These are phyloP conservation scores for Eurois occulta DNA, from an alignment of 2,888 invertebrate genomes.

Conservation along the genomic window DNA sequence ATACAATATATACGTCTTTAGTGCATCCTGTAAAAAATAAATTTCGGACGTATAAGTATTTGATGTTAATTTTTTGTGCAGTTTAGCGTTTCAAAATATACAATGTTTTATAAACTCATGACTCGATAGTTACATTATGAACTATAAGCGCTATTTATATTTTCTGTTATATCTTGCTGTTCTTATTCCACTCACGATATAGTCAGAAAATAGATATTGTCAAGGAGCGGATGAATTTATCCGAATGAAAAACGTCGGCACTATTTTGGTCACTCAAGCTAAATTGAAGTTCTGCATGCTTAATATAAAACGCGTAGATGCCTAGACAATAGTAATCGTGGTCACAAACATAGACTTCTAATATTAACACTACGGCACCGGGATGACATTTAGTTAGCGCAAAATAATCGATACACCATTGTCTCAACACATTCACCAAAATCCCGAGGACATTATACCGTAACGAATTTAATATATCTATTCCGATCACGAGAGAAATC, in stretches of 20 bases:
- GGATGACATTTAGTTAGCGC: constrained; percentile 90
- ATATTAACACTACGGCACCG: constrained; percentile 90
- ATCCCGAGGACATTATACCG: constrained; percentile 79
- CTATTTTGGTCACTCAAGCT: constrained; percentile 88
- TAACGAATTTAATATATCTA: constrained; percentile 69
- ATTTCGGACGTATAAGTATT: constrained; percentile 13
- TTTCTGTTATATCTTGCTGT: constrained; percentile 66
- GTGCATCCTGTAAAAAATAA: constrained; percentile 27
- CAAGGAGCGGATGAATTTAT: constrained; percentile 80
- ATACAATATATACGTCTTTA: constrained; percentile 5
- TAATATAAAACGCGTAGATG: constrained; percentile 89
- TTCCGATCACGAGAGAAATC: constrained; percentile 63
- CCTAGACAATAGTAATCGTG: constrained; percentile 89
- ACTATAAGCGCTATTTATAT: constrained; percentile 65
- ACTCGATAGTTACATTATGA: constrained; percentile 34
- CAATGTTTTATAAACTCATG: constrained; percentile 30
- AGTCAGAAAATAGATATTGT: constrained; percentile 82
- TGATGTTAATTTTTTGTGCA: constrained; percentile 1
- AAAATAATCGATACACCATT: constrained; percentile 91
- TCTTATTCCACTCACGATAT: constrained; percentile 75
- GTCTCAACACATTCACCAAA: constrained; percentile 89
- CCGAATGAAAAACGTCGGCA: constrained; percentile 81
- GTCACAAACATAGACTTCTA: constrained; percentile 89
- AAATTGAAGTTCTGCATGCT: constrained; percentile 86
- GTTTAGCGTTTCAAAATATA: constrained; percentile 15